Percentiles rank a stretch among this genome's conserved stretches.
Evolutionary conservation across 2,888 invertebrate genomes (phyloP).

Genomic region (Caenorhabditis virilis): DNA sequence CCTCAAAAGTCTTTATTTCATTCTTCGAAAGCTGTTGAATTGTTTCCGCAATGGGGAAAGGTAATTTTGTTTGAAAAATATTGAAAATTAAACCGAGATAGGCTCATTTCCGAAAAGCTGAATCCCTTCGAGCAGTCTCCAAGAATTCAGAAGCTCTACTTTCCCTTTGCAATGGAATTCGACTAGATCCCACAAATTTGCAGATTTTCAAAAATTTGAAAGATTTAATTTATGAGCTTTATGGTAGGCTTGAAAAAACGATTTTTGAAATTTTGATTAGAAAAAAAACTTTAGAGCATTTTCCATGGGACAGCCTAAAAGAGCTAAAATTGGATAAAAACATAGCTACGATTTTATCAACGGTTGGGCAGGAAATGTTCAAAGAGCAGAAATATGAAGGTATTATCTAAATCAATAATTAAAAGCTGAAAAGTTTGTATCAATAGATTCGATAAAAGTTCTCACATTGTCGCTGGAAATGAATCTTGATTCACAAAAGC

Average conservation of each 20-base stretch:
- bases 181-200: constrained; percentile 18
- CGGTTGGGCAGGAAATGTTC: constrained; percentile 35
- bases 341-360: constrained; percentile 26
- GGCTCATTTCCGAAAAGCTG: constrained; percentile 28
- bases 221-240: background rate
- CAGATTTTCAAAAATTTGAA: constrained; percentile 16
- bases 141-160: constrained; percentile 4
- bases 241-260: no score
- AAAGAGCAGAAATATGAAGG: constrained; percentile 11
- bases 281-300: constrained; percentile 7
- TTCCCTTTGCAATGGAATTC: constrained; percentile 13
- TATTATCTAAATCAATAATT: constrained; percentile 3
- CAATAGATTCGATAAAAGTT: constrained; percentile 18
- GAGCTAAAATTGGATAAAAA: constrained; percentile 26
- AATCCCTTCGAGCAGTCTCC: constrained; percentile 6
- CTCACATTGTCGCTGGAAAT: constrained; percentile 35
- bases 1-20: constrained; percentile 24
- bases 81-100: background rate
- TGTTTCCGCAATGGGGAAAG: constrained; percentile 46
- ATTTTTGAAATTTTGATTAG: no score
- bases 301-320: constrained; percentile 32
- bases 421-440: background rate
- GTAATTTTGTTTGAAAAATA: constrained; percentile 3
- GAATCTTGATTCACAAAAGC: constrained; percentile 22
- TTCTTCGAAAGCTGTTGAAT: constrained; percentile 29